Conservation (phyloP, 2,113 vertebrate genomes). For the Oncorhynchus masou region DNA sequence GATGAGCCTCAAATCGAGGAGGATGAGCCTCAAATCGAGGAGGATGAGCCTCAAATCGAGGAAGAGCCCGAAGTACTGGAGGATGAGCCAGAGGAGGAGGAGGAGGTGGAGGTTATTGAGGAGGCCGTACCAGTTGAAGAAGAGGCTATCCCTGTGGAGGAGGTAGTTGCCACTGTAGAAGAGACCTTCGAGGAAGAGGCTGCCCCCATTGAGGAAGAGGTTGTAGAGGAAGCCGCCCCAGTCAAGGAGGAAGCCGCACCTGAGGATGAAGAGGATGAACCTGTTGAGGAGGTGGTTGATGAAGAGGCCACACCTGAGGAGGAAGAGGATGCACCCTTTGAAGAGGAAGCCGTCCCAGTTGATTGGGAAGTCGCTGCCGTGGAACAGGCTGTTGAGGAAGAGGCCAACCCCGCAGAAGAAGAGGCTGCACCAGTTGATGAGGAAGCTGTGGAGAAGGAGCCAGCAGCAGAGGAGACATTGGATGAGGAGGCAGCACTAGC, state of each 20-base stretch:
- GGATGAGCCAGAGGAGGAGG: slow-evolving; percentile 24
- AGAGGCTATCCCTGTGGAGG: slow-evolving; percentile 19
- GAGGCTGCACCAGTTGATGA: slow-evolving; percentile 32
- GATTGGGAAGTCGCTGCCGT: neutral
- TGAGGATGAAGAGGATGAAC: slow-evolving; percentile 1
- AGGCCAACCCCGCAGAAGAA: slow-evolving; percentile 53
- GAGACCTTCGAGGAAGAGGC: slow-evolving; percentile 9
- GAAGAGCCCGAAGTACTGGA: slow-evolving; percentile 38
- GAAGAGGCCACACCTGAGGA: slow-evolving; percentile 5
- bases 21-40: slow-evolving; percentile 34
- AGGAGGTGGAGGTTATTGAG: neutral
- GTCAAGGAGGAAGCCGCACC: neutral
- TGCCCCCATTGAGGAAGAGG: neutral
- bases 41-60: slow-evolving; percentile 60
- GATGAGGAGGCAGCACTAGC: slow-evolving; percentile 6
- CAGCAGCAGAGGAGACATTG: slow-evolving; percentile 2
- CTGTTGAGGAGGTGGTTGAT: slow-evolving; percentile 20
- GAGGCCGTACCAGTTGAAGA: neutral
- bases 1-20: slow-evolving; percentile 10
- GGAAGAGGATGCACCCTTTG: slow-evolving; percentile 4
- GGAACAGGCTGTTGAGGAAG: slow-evolving; percentile 17
- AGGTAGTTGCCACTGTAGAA: slow-evolving; percentile 28
- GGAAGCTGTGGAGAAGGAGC: slow-evolving; percentile 26
- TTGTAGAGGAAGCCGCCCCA: neutral
- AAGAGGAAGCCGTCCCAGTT: slow-evolving; percentile 19